Percentiles rank a stretch among this genome's conserved stretches.
phyloP scores from a whole-genome alignment of 2,113 vertebrate species.

The Macroglossus sobrinus region DNA sequence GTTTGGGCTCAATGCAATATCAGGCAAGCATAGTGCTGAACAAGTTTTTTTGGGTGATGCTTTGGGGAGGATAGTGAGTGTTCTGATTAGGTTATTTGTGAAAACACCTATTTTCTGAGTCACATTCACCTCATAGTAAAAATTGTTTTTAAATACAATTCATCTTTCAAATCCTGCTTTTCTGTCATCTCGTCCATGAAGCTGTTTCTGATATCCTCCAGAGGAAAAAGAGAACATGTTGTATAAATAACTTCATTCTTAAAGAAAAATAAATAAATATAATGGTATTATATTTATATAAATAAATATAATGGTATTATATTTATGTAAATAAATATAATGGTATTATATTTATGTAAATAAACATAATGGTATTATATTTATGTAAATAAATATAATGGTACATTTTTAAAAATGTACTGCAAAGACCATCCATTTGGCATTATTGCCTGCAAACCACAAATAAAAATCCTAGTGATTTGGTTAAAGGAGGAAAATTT shows the following conservation, averaged over 20 bases:
- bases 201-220: neutral
- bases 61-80: neutral
- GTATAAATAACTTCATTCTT: conserved; percentile 16
- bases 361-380: neutral
- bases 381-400: too few relatives aligned
- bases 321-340: neutral
- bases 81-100: neutral
- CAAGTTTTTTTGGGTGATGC: neutral
- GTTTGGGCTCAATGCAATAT: neutral
- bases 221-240: neutral
- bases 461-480: neutral
- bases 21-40: neutral
- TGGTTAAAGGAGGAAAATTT: neutral
- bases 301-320: neutral
- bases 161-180: conserved; percentile 32
- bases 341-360: neutral
- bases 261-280: neutral
- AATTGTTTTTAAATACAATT: neutral
- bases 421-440: neutral
- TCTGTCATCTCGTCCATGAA: neutral
- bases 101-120: neutral
- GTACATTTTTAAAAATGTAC: neutral
- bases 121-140: neutral
- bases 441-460: neutral
- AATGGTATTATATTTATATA: neutral